Evolutionary conservation across 1,140 invertebrate genomes (phyloP).

Genomic region (Chymomyza costata): DNA sequence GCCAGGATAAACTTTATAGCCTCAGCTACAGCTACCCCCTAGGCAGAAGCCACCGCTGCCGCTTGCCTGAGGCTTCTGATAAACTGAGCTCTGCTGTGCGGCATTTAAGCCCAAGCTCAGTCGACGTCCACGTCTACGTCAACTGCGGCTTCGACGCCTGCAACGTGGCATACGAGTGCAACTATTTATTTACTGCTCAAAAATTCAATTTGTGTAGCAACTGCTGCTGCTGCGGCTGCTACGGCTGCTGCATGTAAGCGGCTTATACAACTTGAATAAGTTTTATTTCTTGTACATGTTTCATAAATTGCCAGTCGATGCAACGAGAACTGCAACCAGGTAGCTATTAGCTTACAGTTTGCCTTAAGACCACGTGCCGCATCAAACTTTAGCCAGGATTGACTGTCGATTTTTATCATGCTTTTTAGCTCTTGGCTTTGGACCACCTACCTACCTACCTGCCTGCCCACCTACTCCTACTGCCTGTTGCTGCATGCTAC

Average conservation of each 20-base stretch:
- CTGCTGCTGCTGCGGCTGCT: constrained; percentile 3
- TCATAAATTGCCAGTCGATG: constrained; percentile 39
- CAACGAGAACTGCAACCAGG: neutral
- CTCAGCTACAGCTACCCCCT: no score
- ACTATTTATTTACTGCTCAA: constrained; percentile 32
- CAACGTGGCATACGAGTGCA: no score
- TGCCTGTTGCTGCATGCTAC: neutral
- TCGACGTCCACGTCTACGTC: no score
- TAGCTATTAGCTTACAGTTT: neutral
- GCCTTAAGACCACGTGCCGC: no score
- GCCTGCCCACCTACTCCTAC: constrained; percentile 12
- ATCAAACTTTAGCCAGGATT: no score
- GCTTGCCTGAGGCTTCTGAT: constrained; percentile 50
- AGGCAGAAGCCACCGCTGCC: constrained; percentile 25
- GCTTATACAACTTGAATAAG: constrained; percentile 67
- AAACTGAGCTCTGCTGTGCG: constrained; percentile 53
- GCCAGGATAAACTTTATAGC: constrained; percentile 45
- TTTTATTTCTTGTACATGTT: constrained; percentile 29
- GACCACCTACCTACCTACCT: no score
- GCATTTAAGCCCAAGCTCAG: constrained; percentile 42
- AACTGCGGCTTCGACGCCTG: no score
- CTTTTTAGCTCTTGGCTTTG: no score
- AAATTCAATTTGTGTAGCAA: constrained; percentile 63
- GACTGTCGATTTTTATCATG: no score
- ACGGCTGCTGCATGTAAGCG: constrained; percentile 33